phyloP scores from a whole-genome alignment of 2,113 vertebrate species.

The Onychostruthus taczanowskii region DNA sequence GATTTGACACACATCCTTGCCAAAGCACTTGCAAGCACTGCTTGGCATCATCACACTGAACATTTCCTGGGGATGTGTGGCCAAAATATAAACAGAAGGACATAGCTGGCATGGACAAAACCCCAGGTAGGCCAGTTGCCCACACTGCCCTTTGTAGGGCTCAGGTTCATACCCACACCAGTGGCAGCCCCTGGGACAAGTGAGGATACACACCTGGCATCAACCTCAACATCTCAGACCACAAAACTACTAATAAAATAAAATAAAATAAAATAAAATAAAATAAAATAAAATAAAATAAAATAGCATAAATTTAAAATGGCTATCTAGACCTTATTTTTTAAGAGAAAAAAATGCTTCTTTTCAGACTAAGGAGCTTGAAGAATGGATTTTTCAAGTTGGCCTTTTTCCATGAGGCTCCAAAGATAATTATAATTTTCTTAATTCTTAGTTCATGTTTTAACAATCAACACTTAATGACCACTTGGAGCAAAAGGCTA shows the following conservation, averaged over 20 bases:
- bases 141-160: background rate
- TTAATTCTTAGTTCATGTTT: background rate
- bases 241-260: background rate
- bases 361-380: background rate
- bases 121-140: background rate
- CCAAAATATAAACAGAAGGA: background rate
- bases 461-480: background rate
- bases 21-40: background rate
- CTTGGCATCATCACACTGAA: background rate
- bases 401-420: background rate
- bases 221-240: background rate
- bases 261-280: background rate
- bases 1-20: background rate
- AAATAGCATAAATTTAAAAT: background rate
- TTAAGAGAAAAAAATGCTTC: background rate
- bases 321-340: background rate
- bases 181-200: background rate
- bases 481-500: background rate
- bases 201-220: background rate
- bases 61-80: background rate
- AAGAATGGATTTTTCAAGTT: background rate
- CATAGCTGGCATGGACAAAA: background rate
- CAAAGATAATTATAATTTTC: background rate
- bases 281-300: background rate
- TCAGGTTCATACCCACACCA: background rate